phyloP scores from a whole-genome alignment of 2,797 vertebrate genomes.

The Rallus crepitans region DNA sequence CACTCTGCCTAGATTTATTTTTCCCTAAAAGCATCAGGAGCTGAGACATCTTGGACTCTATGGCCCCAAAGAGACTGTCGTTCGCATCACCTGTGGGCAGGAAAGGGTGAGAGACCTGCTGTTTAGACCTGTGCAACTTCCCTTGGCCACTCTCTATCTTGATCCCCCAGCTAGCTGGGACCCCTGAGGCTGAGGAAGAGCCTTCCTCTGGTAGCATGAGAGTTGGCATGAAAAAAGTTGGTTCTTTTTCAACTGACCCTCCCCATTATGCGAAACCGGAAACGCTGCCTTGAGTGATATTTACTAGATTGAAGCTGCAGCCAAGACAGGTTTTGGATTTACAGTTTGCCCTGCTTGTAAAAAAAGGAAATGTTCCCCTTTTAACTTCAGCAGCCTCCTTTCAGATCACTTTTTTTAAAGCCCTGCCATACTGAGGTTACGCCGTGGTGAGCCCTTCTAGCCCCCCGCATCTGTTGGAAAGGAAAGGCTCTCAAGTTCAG shows the following conservation, averaged over 20 bases:
- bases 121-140: not conserved
- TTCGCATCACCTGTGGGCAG: not conserved
- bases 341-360: not conserved
- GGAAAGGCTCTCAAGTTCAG: not conserved
- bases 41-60: not conserved
- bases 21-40: not conserved
- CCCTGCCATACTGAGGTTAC: not conserved
- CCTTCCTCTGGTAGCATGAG: not conserved
- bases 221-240: not conserved
- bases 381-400: not conserved
- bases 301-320: not conserved
- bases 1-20: not conserved
- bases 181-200: not conserved
- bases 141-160: not conserved
- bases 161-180: not conserved
- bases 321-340: not conserved
- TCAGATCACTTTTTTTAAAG: not conserved
- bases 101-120: not conserved
- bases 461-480: not conserved
- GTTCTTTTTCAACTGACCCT: not conserved
- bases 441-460: not conserved
- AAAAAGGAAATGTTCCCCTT: not conserved
- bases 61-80: not conserved
- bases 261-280: not conserved
- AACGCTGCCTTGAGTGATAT: not conserved